These are phyloP conservation scores for Acleris cristana DNA, from an alignment of 2,888 invertebrate species.

Conservation along the genomic window DNA sequence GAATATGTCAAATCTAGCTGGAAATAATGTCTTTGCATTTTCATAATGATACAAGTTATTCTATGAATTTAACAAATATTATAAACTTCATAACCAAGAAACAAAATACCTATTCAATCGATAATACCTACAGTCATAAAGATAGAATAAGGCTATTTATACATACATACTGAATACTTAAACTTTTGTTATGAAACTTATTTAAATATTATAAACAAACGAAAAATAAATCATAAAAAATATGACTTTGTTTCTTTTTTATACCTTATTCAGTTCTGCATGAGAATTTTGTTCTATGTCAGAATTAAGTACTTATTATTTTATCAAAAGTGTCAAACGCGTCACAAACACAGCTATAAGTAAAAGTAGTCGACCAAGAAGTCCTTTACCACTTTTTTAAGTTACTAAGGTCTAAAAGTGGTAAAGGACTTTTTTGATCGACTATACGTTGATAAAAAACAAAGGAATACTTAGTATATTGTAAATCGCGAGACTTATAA, in stretches of 20 bases:
- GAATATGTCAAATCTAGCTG: conserved; percentile 64
- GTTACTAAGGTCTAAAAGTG: no score
- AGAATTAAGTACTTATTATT: no score
- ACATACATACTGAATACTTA: conserved; percentile 68
- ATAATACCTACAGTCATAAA: conserved; percentile 72
- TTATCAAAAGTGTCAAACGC: no score
- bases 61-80: conserved; percentile 53
- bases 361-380: no score
- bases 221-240: conserved; percentile 79
- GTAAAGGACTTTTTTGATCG: no score
- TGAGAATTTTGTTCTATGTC: no score
- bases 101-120: conserved; percentile 65
- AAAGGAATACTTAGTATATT: no score
- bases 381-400: no score
- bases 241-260: conserved; percentile 37
- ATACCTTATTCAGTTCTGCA: not conserved
- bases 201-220: conserved; percentile 82
- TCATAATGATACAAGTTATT: conserved; percentile 48
- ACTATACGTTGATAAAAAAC: no score
- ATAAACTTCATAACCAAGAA: conserved; percentile 63
- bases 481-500: no score
- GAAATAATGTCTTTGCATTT: conserved; percentile 56
- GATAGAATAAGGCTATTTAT: conserved; percentile 81
- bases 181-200: conserved; percentile 82
- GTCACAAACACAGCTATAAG: no score